Conservation (phyloP, 1,140 invertebrate species). For the Lineus longissimus region DNA sequence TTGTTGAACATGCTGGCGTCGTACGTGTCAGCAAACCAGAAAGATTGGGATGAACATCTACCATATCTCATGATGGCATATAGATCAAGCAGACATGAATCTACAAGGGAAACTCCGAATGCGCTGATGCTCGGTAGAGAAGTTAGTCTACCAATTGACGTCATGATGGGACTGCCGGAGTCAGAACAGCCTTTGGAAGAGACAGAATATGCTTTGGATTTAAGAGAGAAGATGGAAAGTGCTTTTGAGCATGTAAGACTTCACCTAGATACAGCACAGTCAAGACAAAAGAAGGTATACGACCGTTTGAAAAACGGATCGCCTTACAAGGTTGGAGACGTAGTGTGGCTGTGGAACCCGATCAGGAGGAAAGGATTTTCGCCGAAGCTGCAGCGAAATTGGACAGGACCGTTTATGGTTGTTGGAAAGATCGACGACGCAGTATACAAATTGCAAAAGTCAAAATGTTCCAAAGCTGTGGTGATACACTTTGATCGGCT, state of each 20-base stretch:
- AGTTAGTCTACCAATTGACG: constrained; percentile 14
- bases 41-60: constrained; percentile 21
- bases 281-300: constrained; percentile 16
- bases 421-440: background rate
- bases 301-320: background rate
- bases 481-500: background rate
- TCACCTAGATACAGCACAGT: background rate
- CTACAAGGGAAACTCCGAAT: constrained; percentile 11
- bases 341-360: no score
- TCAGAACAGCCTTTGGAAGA: constrained; percentile 6
- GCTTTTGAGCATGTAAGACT: constrained; percentile 9
- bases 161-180: constrained; percentile 2
- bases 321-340: no score
- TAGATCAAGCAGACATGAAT: constrained; percentile 14
- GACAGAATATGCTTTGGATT: background rate
- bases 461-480: background rate
- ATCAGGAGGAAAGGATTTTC: no score
- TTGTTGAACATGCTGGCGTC: constrained; percentile 21
- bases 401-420: no score
- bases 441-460: background rate
- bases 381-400: no score
- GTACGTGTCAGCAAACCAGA: constrained; percentile 11
- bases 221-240: constrained; percentile 12
- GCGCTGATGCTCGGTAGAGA: constrained; percentile 21
- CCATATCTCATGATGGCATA: constrained; percentile 19